Percentiles rank a stretch among this genome's conserved stretches.
Evolutionary conservation across 2,113 vertebrate genomes (phyloP).

Genomic region (Rutilus rutilus): DNA sequence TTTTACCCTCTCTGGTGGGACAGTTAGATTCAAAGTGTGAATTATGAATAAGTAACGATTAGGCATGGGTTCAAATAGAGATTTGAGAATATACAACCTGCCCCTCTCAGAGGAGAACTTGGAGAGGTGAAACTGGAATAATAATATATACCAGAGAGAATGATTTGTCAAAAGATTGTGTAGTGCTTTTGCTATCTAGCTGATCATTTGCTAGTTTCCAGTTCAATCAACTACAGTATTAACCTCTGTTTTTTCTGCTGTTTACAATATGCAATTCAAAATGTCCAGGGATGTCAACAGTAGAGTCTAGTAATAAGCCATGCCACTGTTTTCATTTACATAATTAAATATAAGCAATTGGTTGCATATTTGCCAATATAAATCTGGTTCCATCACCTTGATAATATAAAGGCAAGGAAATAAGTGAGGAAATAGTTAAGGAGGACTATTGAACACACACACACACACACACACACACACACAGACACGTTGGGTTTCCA

Average conservation of each 20-base stretch:
- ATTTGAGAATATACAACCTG: neutral
- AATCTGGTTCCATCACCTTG: neutral
- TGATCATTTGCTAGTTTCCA: neutral
- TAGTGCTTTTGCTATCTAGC: neutral
- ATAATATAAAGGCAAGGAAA: neutral
- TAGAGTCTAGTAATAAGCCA: neutral
- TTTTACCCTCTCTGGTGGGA: constrained; percentile 46
- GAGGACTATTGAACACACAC: neutral
- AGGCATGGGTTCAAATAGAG: constrained; percentile 46
- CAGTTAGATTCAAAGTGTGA: constrained; percentile 50
- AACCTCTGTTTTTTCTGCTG: neutral
- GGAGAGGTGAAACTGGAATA: constrained; percentile 11
- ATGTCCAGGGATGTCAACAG: neutral
- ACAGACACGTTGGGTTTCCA: neutral
- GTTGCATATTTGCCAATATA: neutral
- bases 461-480: neutral
- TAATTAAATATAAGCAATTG: neutral
- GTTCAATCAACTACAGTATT: neutral
- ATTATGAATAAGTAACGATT: constrained; percentile 55
- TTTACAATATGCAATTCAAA: neutral
- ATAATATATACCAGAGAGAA: constrained; percentile 18
- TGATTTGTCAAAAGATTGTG: constrained; percentile 12
- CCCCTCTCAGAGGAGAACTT: constrained; percentile 7
- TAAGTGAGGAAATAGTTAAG: constrained; percentile 53
- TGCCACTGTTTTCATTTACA: neutral